Percentiles rank a stretch among this genome's conserved stretches.
Evolutionary conservation across 2,888 invertebrate species (phyloP).

Genomic region (Laspeyria flexula): DNA sequence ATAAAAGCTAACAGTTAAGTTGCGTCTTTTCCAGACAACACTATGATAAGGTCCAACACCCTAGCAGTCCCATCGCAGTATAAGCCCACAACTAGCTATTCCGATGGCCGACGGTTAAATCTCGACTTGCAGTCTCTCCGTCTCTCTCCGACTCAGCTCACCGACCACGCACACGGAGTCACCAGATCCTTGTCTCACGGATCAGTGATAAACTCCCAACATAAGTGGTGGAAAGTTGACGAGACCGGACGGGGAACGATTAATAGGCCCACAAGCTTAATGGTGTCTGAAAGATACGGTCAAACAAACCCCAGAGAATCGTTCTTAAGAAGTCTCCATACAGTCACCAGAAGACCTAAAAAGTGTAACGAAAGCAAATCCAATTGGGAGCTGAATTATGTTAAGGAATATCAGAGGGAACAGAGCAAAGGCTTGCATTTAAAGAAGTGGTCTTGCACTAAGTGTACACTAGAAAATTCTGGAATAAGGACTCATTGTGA

Average conservation of each 20-base stretch:
- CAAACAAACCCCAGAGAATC: slow-evolving; percentile 73
- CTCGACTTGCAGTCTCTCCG: slow-evolving; percentile 73
- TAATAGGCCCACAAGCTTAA: slow-evolving; percentile 86
- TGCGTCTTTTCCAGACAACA: slow-evolving; percentile 69
- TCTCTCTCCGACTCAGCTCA: slow-evolving; percentile 72
- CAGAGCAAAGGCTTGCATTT: slow-evolving; percentile 74
- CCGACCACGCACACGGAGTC: slow-evolving; percentile 76
- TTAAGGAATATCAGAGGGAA: slow-evolving; percentile 78
- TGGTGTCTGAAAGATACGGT: slow-evolving; percentile 84
- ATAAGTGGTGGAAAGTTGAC: slow-evolving; percentile 83
- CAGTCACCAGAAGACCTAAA: slow-evolving; percentile 79
- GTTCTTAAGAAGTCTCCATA: slow-evolving; percentile 76
- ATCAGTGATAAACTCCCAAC: slow-evolving; percentile 85
- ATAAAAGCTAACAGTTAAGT: no score
- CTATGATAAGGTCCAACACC: slow-evolving; percentile 83
- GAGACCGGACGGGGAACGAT: slow-evolving; percentile 70
- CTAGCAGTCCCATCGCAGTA: slow-evolving; percentile 81
- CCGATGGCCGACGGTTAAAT: slow-evolving; percentile 70
- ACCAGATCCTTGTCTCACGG: slow-evolving; percentile 89
- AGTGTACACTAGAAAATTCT: slow-evolving; percentile 92
- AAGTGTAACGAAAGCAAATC: slow-evolving; percentile 78
- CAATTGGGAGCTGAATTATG: slow-evolving; percentile 81
- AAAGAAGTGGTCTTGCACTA: slow-evolving; percentile 89
- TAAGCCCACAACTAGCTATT: slow-evolving; percentile 74
- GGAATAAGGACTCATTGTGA: slow-evolving; percentile 89